Base-by-base conservation (phyloP, 2,888 invertebrate species). In the Prosapia bicincta region DNA sequence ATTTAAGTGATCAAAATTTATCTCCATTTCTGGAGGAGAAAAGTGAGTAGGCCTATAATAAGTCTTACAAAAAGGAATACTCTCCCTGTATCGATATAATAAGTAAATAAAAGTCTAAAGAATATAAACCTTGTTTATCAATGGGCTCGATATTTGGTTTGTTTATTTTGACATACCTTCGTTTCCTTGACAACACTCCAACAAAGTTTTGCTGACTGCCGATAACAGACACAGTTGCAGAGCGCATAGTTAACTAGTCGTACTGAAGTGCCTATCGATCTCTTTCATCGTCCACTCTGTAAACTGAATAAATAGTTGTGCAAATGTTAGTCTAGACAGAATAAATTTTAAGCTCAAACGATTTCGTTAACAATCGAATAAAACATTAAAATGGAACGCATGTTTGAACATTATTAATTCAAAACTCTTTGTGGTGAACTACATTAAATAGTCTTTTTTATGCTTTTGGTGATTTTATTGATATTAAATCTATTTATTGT, bases 131-230 rank as follows among this genome's bases (percentile, higher is more conserved):
- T n/a, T n/a, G n/a, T n/a, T n/a, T n/a, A n/a, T n/a, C n/a, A n/a
- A n/a, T n/a, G n/a, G n/a, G n/a, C n/a, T n/a, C n/a, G n/a, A n/a
- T n/a, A n/a, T n/a, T n/a, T n/a, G n/a, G n/a, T n/a, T 23, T 25
- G 66, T 66, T 66, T 66, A 66, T 26, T 67, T 67, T 25, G 69
- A 15, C 25, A 26, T 69, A 66, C 74, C 74, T 54, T 65, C 69
- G 69, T 66, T 74, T 74, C 69, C 74, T 38, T 28, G 74, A 74
- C 26, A 74, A 69, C 65, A 74, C 74, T 28, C 74, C 69, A 69
- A 74, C 74, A 43, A 74, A 74, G 69, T 69, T 69, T 20, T 77
- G 74, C 24, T 71, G 74, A 23, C 65, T 75, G 65, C 66, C 75
- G 69, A 75, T 72, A 43, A 69, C 71, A 69, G 66, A 69, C 72